A percentile compares a stretch with the other conserved stretches of the same genome.
Conservation (phyloP, 2,113 vertebrate genomes). For the Hemibagrus wyckioides region DNA sequence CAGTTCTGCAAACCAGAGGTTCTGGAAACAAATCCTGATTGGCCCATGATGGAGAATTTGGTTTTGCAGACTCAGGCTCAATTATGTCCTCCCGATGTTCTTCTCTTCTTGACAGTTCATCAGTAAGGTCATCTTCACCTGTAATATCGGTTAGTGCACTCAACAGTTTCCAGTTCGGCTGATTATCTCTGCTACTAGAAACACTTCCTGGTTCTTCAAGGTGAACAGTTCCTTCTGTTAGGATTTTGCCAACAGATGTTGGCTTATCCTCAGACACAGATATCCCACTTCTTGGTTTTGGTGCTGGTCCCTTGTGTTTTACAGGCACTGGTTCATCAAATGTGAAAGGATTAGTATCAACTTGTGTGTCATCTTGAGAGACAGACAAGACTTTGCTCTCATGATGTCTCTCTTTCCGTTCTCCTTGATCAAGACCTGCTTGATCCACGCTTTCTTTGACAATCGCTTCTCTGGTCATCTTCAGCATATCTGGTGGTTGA, state of each 20-base stretch:
- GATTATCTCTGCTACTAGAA: background rate
- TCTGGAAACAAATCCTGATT: background rate
- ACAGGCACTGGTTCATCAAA: background rate
- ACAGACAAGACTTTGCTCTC: background rate
- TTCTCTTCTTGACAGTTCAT: background rate
- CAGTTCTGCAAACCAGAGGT: background rate
- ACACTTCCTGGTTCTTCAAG: background rate
- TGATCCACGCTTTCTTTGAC: background rate
- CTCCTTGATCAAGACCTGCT: background rate
- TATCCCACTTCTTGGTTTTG: constrained; percentile 17
- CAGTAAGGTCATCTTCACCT: constrained; percentile 31
- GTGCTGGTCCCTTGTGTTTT: constrained; percentile 65
- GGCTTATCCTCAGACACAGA: constrained; percentile 3
- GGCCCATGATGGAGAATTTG: background rate
- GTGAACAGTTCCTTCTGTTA: background rate
- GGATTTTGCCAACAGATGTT: too few species aligned
- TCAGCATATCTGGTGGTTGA: constrained; percentile 55
- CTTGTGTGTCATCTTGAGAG: constrained; percentile 7
- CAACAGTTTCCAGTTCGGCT: background rate
- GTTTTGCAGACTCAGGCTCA: background rate
- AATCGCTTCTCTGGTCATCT: constrained; percentile 5
- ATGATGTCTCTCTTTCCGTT: background rate
- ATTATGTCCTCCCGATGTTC: background rate
- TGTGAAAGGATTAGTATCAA: constrained; percentile 17
- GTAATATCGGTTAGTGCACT: constrained; percentile 59